A percentile compares a stretch with the other conserved stretches of the same genome.
phyloP scores from a whole-genome alignment of 1,140 invertebrate species.

The Sycobia sp. region DNA sequence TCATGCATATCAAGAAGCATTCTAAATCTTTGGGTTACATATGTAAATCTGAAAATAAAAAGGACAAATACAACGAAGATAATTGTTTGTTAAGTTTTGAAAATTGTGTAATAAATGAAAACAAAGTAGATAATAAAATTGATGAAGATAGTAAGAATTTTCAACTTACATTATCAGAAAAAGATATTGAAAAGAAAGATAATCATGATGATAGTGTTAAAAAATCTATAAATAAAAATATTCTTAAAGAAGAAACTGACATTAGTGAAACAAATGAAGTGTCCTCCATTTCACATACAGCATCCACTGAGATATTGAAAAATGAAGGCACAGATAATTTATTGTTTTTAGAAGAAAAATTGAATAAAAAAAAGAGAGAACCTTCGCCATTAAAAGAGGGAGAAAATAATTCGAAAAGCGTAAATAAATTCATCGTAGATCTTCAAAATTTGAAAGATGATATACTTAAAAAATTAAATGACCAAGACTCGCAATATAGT shows the following conservation, averaged over 20 bases:
- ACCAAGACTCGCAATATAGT: not conserved
- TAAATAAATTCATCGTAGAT: constrained; percentile 25
- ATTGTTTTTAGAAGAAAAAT: not conserved
- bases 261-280: not conserved
- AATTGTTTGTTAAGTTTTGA: constrained; percentile 14
- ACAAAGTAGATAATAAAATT: not conserved
- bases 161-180: too few species aligned
- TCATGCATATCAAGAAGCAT: constrained; percentile 12
- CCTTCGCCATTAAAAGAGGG: not conserved
- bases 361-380: not conserved
- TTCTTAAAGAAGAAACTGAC: not conserved
- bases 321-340: not conserved
- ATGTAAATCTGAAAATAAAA: constrained; percentile 26
- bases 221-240: not conserved
- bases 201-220: not conserved
- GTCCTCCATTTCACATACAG: not conserved
- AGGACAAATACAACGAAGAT: constrained; percentile 3
- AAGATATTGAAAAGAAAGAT: not conserved
- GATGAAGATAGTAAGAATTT: not conserved
- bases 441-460: constrained; percentile 28
- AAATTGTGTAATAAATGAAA: constrained; percentile 4
- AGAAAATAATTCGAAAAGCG: constrained; percentile 2
- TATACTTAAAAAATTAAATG: constrained; percentile 29
- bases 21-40: constrained; percentile 12
- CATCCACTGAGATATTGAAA: not conserved